Conservation (phyloP, 2,888 invertebrate species). For the Dynastes tityus region DNA sequence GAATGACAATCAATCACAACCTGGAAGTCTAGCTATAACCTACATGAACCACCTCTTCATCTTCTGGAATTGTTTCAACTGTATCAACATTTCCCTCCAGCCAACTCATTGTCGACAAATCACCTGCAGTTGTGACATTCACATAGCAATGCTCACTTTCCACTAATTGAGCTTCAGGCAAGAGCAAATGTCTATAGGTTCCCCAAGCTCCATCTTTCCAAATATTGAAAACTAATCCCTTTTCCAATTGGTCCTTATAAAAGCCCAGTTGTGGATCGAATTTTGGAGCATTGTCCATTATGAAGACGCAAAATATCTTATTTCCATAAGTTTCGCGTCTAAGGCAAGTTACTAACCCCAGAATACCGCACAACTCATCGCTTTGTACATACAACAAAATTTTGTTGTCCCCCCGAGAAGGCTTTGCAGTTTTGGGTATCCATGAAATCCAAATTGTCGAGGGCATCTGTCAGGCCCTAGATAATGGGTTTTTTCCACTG, state of each 20-base stretch:
- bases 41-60: neutral
- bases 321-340: slow-evolving; percentile 79
- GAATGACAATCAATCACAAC: neutral
- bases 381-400: slow-evolving; percentile 78
- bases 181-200: slow-evolving; percentile 87
- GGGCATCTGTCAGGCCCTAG: neutral
- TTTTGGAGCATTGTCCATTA: slow-evolving; percentile 33
- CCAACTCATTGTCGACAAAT: slow-evolving; percentile 89
- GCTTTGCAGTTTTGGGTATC: slow-evolving; percentile 38
- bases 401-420: slow-evolving; percentile 57
- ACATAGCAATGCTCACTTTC: slow-evolving; percentile 81
- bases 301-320: slow-evolving; percentile 70
- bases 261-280: slow-evolving; percentile 64
- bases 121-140: slow-evolving; percentile 86
- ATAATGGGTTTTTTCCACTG: neutral
- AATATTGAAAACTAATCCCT: slow-evolving; percentile 88
- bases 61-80: neutral
- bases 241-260: slow-evolving; percentile 73
- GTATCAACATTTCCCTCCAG: slow-evolving; percentile 76
- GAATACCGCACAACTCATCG: slow-evolving; percentile 83
- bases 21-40: neutral
- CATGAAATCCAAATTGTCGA: slow-evolving; percentile 22
- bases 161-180: slow-evolving; percentile 73
- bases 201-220: slow-evolving; percentile 74
- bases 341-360: slow-evolving; percentile 92